Base-by-base conservation (phyloP, 2,888 invertebrate species). In the Drosophila bunnanda region DNA sequence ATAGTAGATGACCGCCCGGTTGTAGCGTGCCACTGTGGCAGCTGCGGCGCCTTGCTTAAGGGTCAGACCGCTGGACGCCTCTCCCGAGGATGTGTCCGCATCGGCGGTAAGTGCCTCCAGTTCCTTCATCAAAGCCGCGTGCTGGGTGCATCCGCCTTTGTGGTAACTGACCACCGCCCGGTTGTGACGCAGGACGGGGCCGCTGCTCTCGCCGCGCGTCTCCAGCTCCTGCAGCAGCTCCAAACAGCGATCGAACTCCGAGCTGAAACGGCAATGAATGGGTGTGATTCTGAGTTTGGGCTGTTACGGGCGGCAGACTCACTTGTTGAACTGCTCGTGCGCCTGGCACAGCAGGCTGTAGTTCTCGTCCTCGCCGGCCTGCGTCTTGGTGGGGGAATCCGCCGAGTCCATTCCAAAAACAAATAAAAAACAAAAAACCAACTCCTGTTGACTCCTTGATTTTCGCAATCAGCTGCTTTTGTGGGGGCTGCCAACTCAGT, bases 141-240 rank as follows among this genome's bases (percentile, higher is more conserved):
- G 94, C 83, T 96, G 95, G 79, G 94, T 96, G 87, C 96, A 94
- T 53, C 95, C 95, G 62, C 94, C 94, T 74, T 94, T 94, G 91
- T 95, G 96, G 92, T 96, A 97, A 89, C 97, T 96, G 0, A 95
- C 95, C 0, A 98, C 95, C 30, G 96, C 95, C 92, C 96, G 96
- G 90, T 98, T 98, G 88, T 97, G 97, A 9, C 83, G 78, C 57
- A 91, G 71, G 39, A 91, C 90, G 17, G 76, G 61, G n/a, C 83
- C 86, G 6, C 68, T 78, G 44, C 89, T 90, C 66, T 89, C 85
- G 15, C 86, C 89, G 25, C 87, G 83, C 34, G 86, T 77, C 68
- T 92, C 91, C 53, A 92, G 68, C 60, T 90, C 82, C 25, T 82
- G 66, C 25, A 92, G 76, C 17, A 90, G 80, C 58, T 91, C 86